Percentiles rank a stretch among this genome's conserved stretches.
Conservation (phyloP, 2,113 vertebrate genomes). For the Microtus pennsylvanicus region DNA sequence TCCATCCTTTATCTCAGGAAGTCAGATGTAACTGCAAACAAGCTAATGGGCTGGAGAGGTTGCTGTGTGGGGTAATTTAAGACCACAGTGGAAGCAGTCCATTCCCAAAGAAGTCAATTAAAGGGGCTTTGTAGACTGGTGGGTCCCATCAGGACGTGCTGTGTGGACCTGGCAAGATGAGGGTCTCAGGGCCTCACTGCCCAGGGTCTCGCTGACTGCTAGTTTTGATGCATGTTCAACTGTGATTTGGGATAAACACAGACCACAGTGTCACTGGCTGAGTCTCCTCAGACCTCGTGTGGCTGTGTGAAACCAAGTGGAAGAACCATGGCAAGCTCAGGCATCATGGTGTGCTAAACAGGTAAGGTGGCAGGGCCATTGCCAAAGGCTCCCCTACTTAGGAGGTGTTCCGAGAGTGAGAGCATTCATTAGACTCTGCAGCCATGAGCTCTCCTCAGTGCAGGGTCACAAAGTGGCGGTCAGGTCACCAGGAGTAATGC, state of each 20-base stretch:
- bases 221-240: fast-evolving
- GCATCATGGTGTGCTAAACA: fast-evolving
- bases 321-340: fast-evolving
- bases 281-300: fast-evolving
- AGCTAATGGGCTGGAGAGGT: slow-evolving; percentile 2
- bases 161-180: fast-evolving
- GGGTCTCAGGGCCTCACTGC: fast-evolving
- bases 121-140: background rate
- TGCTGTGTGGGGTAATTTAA: background rate
- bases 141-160: fast-evolving
- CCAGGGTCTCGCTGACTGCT: background rate
- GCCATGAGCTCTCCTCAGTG: background rate
- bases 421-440: background rate
- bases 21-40: background rate
- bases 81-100: background rate
- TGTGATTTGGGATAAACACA: fast-evolving
- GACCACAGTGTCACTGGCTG: fast-evolving
- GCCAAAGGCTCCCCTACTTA: background rate
- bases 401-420: background rate
- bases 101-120: background rate
- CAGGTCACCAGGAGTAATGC: background rate
- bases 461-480: no score
- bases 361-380: background rate
- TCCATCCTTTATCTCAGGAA: background rate
- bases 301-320: background rate